Base-by-base conservation (phyloP, 2,888 invertebrate genomes). In the Cactoblastis cactorum region DNA sequence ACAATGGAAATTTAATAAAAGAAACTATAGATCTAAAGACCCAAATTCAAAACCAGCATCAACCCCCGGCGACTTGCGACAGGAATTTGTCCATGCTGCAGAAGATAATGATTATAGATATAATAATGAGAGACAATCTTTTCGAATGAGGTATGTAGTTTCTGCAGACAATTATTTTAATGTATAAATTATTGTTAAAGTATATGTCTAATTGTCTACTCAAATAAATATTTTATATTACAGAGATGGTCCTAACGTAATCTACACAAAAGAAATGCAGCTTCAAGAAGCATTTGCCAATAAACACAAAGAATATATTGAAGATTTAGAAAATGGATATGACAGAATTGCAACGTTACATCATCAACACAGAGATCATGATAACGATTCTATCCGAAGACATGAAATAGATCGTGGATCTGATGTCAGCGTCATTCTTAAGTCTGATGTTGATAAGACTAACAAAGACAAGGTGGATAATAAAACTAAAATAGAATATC, bases 321-420 rank as follows among this genome's bases (percentile, higher is more conserved):
- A 92, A 70, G 91, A 90, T 67, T 76, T 92, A 61, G 92, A 92
- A 65, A 91, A 90, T 46, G 91, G 90, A 3, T 91, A 90, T 55
- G 89, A 90, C 48, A 82, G 90, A 63, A 90, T 90, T 24, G 89
- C 89, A 34, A 90, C 89, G 12, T 71, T 90, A 53, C 85, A 90
- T 63, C 81, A 87, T 57, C 79, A 83, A 57, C 73, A 69, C 61
- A 82, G 80, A 65, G 92, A 93, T 52, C 88, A 91, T 15, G 94
- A 95, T 59, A 91, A 93, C 47, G 95, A 95, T 67, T 95, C 95
- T 0, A 90, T 95, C 64, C 86, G 93, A 56, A 90, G 94, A 51
- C 95, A 95, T 67, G 95, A 96, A 83, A 91, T 94, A 53, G 95
- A 95, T 60, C 89, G 95, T 37, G 95, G 94, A 4, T 95, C 95